Evolutionary conservation across 1,140 invertebrate species (phyloP), one percentile per base, ranked within the genome.

Genomic region (Drosophila ercepeae): DNA sequence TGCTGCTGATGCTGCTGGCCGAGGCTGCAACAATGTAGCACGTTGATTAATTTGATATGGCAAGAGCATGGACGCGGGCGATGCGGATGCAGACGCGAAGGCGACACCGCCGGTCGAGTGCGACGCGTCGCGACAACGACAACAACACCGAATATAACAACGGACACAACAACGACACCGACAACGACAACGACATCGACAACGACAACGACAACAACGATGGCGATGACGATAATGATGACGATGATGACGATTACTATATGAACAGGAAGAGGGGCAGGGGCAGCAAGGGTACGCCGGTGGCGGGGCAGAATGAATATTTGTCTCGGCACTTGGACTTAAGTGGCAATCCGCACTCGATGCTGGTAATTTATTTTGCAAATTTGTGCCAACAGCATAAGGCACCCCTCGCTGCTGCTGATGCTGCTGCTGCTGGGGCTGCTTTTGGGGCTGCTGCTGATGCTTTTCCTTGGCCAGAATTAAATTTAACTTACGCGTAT

Each of bases 1-100:
- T 64, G 59, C 23, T 73, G 65, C 6, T 27, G 42, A 9, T 49
- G 72, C 53, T 75, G 71, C n/a, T 63, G 59, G 34, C 48, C 46
- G 78, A 65, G 79, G 82, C 73, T 82, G 82, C 83, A 88, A 88
- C 82, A 88, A 88, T 88, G 82, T 88, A 83, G 83, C 77, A 89
- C 82, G 78, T 89, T 88, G 82, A 88, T 88, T 88, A 88, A 88
- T 88, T 83, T 88, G 82, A 88, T 88, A 88, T 82, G 83, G 82
- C 83, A 88, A 70, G 58, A 88, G 68, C 82, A 86, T 88, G 75
- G 83, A 88, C 82, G 77, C 76, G 63, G 72, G 75, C 67, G 64
- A 69, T 70, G 64, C 71, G 61, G 61, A 69, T 42, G 42, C 44
- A 50, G 45, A 58, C 34, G 32, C 45, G 44, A 14, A 23, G 29